phyloP scores from a whole-genome alignment of 1,140 invertebrate species.

The Drosophila arawakana region DNA sequence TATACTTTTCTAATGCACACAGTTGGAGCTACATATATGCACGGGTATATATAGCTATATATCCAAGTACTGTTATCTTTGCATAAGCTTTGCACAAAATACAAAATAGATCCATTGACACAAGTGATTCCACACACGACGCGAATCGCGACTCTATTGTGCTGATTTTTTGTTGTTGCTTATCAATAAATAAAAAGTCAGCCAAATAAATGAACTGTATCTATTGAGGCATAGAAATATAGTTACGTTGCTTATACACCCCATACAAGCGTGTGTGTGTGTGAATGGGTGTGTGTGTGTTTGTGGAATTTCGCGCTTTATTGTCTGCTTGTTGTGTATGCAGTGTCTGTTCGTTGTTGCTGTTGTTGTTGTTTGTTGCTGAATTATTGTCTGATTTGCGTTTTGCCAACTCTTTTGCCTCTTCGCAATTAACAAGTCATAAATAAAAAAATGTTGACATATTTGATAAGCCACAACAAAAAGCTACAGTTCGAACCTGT shows the following conservation, averaged over 20 bases:
- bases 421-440: conserved; percentile 75
- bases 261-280: conserved; percentile 17
- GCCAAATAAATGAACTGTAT: conserved; percentile 64
- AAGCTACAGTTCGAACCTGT: conserved; percentile 40
- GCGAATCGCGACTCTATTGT: conserved; percentile 45
- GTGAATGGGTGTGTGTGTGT: conserved; percentile 19
- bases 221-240: conserved; percentile 31
- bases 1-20: neutral
- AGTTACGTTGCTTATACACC: conserved; percentile 3
- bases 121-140: conserved; percentile 63
- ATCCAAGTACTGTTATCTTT: conserved; percentile 49
- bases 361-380: conserved; percentile 32
- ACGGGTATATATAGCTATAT: conserved; percentile 5
- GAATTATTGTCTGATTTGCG: conserved; percentile 62
- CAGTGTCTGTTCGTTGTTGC: conserved; percentile 23
- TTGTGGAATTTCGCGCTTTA: conserved; percentile 73
- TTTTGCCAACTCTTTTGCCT: conserved; percentile 71
- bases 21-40: neutral
- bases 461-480: conserved; percentile 67
- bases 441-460: conserved; percentile 79
- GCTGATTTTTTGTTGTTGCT: conserved; percentile 42
- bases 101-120: conserved; percentile 47
- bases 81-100: conserved; percentile 44
- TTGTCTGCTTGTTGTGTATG: conserved; percentile 61
- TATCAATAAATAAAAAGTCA: conserved; percentile 59